Conservation (phyloP, 2,113 vertebrate species). For the Cottus gobio region DNA sequence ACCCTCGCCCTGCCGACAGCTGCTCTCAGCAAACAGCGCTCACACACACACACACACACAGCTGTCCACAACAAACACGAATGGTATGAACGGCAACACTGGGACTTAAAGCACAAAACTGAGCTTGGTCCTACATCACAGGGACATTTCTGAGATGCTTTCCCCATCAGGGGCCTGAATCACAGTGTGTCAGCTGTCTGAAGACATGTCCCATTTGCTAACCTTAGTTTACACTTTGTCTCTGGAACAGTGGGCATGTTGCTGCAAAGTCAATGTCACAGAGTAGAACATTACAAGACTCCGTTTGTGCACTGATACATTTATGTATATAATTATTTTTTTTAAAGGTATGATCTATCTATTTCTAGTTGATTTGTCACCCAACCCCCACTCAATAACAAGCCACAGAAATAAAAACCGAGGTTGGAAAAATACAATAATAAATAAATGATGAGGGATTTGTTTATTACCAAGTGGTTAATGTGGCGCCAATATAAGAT, state of each 20-base stretch:
- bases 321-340: too few relatives aligned
- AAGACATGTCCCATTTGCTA: neutral
- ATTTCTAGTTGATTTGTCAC: neutral
- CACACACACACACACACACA: neutral
- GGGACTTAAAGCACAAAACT: neutral
- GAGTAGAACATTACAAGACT: neutral
- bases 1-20: constrained; percentile 52
- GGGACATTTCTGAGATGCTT: constrained; percentile 41
- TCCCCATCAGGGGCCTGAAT: neutral
- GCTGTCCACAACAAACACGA: constrained; percentile 20
- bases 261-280: neutral
- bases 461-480: neutral
- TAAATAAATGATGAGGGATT: neutral
- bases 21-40: constrained; percentile 38
- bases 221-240: neutral
- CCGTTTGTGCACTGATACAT: neutral
- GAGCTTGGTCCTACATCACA: constrained; percentile 10
- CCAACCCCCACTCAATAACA: neutral
- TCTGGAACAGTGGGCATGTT: too few relatives aligned
- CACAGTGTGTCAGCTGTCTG: neutral
- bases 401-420: neutral
- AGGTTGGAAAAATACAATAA: neutral
- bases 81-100: constrained; percentile 30
- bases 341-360: too few relatives aligned
- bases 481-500: neutral